phyloP scores from a whole-genome alignment of 1,140 invertebrate species.

The Wiebesia pumilae region DNA sequence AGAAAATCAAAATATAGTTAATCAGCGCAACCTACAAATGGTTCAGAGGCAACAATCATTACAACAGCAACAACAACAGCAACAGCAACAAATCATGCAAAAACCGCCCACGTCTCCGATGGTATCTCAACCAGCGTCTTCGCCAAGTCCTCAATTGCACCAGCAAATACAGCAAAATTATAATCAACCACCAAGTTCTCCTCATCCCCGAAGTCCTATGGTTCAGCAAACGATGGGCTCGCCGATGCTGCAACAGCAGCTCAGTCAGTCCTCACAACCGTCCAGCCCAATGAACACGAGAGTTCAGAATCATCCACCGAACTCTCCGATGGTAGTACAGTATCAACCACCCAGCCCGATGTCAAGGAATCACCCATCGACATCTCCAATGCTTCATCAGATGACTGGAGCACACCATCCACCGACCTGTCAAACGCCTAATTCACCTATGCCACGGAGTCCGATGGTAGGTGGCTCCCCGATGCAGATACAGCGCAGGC shows the following conservation, averaged over 20 bases:
- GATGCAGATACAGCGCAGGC: constrained; percentile 75
- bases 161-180: constrained; percentile 75
- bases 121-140: constrained; percentile 76
- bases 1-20: constrained; percentile 65
- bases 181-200: constrained; percentile 79
- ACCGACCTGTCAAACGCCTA: constrained; percentile 69
- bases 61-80: constrained; percentile 70
- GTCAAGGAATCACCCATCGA: constrained; percentile 69
- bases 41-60: constrained; percentile 75
- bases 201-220: constrained; percentile 80
- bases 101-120: constrained; percentile 76
- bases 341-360: constrained; percentile 75
- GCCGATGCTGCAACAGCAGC: constrained; percentile 75
- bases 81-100: constrained; percentile 70
- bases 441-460: constrained; percentile 76
- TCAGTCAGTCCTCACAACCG: constrained; percentile 72
- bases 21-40: constrained; percentile 66
- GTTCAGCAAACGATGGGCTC: constrained; percentile 76
- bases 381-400: constrained; percentile 72
- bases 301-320: constrained; percentile 67
- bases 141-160: constrained; percentile 76
- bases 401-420: constrained; percentile 68
- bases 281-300: constrained; percentile 71
- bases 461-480: constrained; percentile 76
- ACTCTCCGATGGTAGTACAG: constrained; percentile 69